Evolutionary conservation across 2,797 vertebrate species (phyloP).

Genomic region (Typhlichthys subterraneus): DNA sequence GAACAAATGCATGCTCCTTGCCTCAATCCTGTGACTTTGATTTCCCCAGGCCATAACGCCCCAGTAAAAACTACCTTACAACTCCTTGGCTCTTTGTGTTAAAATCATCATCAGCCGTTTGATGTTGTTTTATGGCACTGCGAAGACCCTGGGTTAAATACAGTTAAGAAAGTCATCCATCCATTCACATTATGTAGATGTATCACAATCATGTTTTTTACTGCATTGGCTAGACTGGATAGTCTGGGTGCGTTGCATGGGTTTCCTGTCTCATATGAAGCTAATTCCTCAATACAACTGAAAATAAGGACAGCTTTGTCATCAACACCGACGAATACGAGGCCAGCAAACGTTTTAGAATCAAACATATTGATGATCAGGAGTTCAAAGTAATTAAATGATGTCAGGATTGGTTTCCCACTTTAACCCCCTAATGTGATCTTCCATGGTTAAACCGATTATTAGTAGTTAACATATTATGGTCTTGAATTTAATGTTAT

Average conservation of each 20-base stretch:
- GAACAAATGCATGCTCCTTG: constrained; percentile 7
- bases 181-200: constrained; percentile 16
- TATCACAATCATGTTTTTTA: not conserved
- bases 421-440: constrained; percentile 19
- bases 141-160: constrained; percentile 38
- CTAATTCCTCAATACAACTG: not conserved
- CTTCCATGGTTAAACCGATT: constrained; percentile 10
- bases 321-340: not conserved
- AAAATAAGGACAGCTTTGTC: not conserved
- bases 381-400: not conserved
- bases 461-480: constrained; percentile 12
- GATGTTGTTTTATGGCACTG: constrained; percentile 57
- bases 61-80: constrained; percentile 66
- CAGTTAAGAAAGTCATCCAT: constrained; percentile 16
- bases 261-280: constrained; percentile 20
- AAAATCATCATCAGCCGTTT: constrained; percentile 57
- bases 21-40: constrained; percentile 28
- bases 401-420: not conserved
- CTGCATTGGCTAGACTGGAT: constrained; percentile 28
- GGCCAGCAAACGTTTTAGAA: not conserved
- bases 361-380: not conserved
- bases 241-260: constrained; percentile 1
- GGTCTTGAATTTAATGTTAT: constrained; percentile 35
- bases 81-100: constrained; percentile 51
- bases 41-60: constrained; percentile 63